phyloP scores from a whole-genome alignment of 2,888 invertebrate genomes.

The Microdon myrmicae region DNA sequence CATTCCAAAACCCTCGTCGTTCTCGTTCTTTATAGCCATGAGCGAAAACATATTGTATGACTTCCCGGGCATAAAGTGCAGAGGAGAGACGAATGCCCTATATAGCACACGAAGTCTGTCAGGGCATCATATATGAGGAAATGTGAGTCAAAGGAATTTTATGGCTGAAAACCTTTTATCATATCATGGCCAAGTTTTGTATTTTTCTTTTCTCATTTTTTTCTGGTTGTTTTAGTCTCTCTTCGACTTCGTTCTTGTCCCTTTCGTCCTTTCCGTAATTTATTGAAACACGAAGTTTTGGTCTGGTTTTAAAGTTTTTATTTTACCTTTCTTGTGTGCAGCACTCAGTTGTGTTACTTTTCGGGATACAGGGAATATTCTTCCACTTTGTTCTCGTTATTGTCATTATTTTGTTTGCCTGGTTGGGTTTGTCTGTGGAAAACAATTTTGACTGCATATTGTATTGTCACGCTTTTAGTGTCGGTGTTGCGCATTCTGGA shows the following conservation, averaged over 20 bases:
- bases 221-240: too few relatives aligned
- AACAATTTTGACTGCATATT: not conserved
- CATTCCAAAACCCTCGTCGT: too few relatives aligned
- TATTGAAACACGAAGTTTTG: slow-evolving; percentile 17
- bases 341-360: too few relatives aligned
- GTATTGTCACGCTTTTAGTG: slow-evolving; percentile 8
- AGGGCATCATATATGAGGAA: not conserved
- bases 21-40: not conserved
- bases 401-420: too few relatives aligned
- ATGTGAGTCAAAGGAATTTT: slow-evolving; percentile 12
- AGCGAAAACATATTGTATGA: slow-evolving; percentile 4
- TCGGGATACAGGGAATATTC: slow-evolving; percentile 8
- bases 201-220: not conserved
- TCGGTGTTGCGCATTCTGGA: too few relatives aligned
- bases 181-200: slow-evolving; percentile 8
- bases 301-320: not conserved
- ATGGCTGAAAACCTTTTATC: slow-evolving; percentile 16
- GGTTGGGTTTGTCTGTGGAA: too few relatives aligned
- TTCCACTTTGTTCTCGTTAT: slow-evolving; percentile 1
- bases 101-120: not conserved
- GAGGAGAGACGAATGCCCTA: not conserved
- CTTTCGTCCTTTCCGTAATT: slow-evolving; percentile 10
- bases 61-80: not conserved
- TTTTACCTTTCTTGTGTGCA: not conserved
- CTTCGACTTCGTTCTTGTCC: too few relatives aligned